phyloP scores from a whole-genome alignment of 2,113 vertebrate genomes.

The Paracanthobrama guichenoti region DNA sequence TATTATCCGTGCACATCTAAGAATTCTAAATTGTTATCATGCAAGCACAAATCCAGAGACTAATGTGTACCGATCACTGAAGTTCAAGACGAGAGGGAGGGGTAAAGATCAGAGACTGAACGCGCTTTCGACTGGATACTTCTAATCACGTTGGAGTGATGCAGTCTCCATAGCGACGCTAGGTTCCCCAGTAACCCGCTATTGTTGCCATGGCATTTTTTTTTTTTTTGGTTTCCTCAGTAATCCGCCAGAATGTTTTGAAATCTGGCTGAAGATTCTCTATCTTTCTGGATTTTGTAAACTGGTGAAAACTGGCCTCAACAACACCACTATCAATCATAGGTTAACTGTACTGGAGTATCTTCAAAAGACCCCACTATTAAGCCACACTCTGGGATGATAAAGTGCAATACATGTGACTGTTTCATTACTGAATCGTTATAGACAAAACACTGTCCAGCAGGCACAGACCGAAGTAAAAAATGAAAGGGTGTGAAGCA shows the following conservation, averaged over 20 bases:
- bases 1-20: background rate
- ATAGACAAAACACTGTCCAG: constrained; percentile 8
- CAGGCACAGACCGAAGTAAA: background rate
- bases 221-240: constrained; percentile 81
- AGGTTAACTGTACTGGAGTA: background rate
- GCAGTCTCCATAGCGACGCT: constrained; percentile 91
- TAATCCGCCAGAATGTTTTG: constrained; percentile 88
- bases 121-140: constrained; percentile 86
- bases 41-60: background rate
- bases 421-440: constrained; percentile 6
- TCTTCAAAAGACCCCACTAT: background rate
- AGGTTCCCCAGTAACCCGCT: constrained; percentile 92
- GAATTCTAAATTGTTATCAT: background rate
- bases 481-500: constrained; percentile 28
- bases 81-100: constrained; percentile 58
- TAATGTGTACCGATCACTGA: constrained; percentile 47
- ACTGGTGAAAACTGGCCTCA: background rate
- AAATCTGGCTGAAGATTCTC: constrained; percentile 66
- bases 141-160: constrained; percentile 87
- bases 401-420: constrained; percentile 38
- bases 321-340: background rate
- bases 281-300: background rate
- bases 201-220: constrained; percentile 94
- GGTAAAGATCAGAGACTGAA: constrained; percentile 66
- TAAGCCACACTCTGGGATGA: constrained; percentile 28